phyloP scores from a whole-genome alignment of 37 sponge, comb jelly and placozoan genomes.

The Chondrilla cf. caribensis region DNA sequence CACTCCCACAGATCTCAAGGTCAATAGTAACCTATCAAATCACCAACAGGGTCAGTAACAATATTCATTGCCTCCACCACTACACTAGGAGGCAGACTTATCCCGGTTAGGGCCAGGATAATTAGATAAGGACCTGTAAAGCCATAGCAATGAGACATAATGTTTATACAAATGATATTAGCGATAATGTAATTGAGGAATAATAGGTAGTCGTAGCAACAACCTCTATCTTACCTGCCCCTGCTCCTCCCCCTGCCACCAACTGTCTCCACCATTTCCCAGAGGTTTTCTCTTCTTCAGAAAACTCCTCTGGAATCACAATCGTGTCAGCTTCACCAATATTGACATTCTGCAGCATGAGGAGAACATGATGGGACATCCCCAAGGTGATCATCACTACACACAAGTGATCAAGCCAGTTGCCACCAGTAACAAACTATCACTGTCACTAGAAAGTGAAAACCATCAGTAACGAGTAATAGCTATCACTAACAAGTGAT shows the following conservation, averaged over 20 bases:
- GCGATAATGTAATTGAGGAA: not conserved
- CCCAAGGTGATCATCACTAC: not conserved
- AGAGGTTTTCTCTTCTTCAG: constrained; percentile 65
- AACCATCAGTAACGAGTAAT: not conserved
- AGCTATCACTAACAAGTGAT: not conserved
- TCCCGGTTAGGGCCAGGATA: no score
- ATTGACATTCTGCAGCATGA: constrained; percentile 33
- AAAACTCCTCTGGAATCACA: constrained; percentile 77
- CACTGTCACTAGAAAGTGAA: no score
- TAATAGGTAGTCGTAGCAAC: not conserved
- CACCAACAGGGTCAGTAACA: no score
- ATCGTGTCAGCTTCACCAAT: constrained; percentile 67
- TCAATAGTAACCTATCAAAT: no score
- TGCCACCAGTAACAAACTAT: no score
- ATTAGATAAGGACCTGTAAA: no score
- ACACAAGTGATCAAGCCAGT: not conserved
- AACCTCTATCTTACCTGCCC: constrained; percentile 57
- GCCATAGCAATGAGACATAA: no score
- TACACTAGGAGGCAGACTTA: no score
- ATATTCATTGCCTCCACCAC: no score
- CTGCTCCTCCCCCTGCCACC: constrained; percentile 89
- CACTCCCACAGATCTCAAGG: no score
- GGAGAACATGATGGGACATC: not conserved
- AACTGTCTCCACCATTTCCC: constrained; percentile 96
- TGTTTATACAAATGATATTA: no score